Evolutionary conservation across 1,140 invertebrate species (phyloP).

Genomic region (Drosophila erecta): DNA sequence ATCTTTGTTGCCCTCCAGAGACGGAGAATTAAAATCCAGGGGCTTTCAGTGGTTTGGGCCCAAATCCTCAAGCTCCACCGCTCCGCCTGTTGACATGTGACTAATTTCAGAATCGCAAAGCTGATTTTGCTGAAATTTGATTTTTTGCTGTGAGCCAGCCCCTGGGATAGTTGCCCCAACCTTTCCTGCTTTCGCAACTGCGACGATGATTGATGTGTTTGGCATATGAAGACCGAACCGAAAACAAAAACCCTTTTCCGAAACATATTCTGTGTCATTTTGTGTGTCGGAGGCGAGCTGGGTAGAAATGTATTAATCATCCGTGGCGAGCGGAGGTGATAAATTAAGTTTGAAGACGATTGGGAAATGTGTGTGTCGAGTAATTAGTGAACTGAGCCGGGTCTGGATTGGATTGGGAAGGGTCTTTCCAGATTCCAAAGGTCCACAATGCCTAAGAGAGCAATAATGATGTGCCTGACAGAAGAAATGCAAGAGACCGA

Average conservation of each 20-base stretch:
- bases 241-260: slow-evolving; percentile 63
- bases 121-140: slow-evolving; percentile 66
- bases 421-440: background rate
- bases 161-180: background rate
- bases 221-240: slow-evolving; percentile 45
- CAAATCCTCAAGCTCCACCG: slow-evolving; percentile 15
- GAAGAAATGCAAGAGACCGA: slow-evolving; percentile 58
- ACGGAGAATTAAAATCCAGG: slow-evolving; percentile 1
- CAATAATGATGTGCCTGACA: slow-evolving; percentile 51
- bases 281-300: slow-evolving; percentile 25
- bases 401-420: slow-evolving; percentile 16
- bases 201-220: slow-evolving; percentile 70
- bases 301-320: slow-evolving; percentile 70
- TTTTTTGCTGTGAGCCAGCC: slow-evolving; percentile 41
- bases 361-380: slow-evolving; percentile 57
- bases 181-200: slow-evolving; percentile 10
- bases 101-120: slow-evolving; percentile 69
- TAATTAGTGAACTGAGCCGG: slow-evolving; percentile 54
- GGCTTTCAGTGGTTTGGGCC: slow-evolving; percentile 22
- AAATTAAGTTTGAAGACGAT: slow-evolving; percentile 68
- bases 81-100: slow-evolving; percentile 71
- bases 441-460: slow-evolving; percentile 26
- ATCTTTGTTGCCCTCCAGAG: too few relatives aligned
- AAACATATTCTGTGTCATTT: slow-evolving; percentile 74
- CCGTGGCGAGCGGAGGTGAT: slow-evolving; percentile 54